Evolutionary conservation across 2,797 vertebrate species (phyloP), one percentile per base, ranked within the genome.

Genomic region (Spondyliosoma cantharus): DNA sequence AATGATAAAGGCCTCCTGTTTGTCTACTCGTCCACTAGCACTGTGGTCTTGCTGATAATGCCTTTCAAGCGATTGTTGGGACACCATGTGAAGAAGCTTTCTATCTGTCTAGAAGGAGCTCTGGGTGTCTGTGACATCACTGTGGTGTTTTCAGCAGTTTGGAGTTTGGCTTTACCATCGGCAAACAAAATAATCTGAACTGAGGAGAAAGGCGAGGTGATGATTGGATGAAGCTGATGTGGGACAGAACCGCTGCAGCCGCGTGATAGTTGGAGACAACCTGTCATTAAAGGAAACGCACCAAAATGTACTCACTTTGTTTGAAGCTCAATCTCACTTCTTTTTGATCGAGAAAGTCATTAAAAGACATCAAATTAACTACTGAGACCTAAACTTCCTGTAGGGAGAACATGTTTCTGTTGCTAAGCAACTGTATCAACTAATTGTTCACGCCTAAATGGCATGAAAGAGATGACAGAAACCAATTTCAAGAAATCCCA

Each of bases 351-450:
- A 48, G 49, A 76, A 62, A 53, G 20, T 54, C 24, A 74, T 60
- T 48, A 45, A 17, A 45, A 42, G 0, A 14, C 25, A 57, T 46
- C 7, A 20, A 53, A 69, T 69, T 32, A 50, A 62, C 20, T 54
- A 42, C 17, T 27, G 17, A 50, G 9, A 53, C 7, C 14, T 45
- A 42, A 52, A 68, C 29, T 24, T 63, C 58, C 8, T 69, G 64
- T 29, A 32, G 57, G 25, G 50, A 6, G 19, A 32, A n/a, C 20
- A 53, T 14, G 50, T 14, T 37, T 11, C 37, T 37, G 79, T 76
- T 81, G 73, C 62, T 50, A 42, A 60, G 73, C 43, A 76, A 71
- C 67, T 57, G 49, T 32, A 56, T 76, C 62, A 81, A 56, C 17
- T 49, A 37, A 65, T 60, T 81, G 67, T 48, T 63, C 20, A 20